Evolutionary conservation across 2,888 invertebrate genomes (phyloP), one percentile per base, ranked within the genome.

Genomic region (Mesochorus sp.): DNA sequence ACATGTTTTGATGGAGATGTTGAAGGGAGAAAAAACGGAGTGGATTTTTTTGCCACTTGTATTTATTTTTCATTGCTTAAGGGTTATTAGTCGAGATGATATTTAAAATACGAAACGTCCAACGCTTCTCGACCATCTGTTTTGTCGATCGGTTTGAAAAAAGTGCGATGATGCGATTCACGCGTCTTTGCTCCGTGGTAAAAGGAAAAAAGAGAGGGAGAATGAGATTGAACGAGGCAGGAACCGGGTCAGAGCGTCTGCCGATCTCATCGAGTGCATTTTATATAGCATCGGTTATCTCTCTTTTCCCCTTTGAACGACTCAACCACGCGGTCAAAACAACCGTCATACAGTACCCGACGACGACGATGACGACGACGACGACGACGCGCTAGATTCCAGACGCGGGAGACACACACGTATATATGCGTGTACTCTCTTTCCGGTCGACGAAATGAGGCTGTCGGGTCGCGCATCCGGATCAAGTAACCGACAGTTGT

Each of bases 241-340:
- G 75, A 84, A 81, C 71, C 83, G 78, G 83, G 83, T 84, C 84
- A 81, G 80, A 81, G 72, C 71, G 83, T 82, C 81, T 83, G 80
- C 76, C 76, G 74, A 61, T 78, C 71, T 76, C 79, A 72, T 71
- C 72, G 71, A 77, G 57, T 26, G 28, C 59, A 14, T 37, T n/a
- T 42, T 44, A 42, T n/a, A 42, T n/a, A 34, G 19, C 24, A 14
- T 5, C 57, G 24, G 12, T 57, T 24, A 24, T 57, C 8, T 34
- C 31, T 55, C 12, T 55, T 19, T 19, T 6, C 39, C 34, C 34
- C 44, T 61, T 44, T 44, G 28, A n/a, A n/a, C 42, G 28, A 28
- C 61, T 59, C 12, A 17, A 28, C 19, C 44, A 37, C 26, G n/a
- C 39, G 61, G 21, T 61, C 44, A 44, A 61, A 61, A 44, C 28